phyloP scores from a whole-genome alignment of 2,113 vertebrate genomes.

The Paradoxurus hermaphroditus region DNA sequence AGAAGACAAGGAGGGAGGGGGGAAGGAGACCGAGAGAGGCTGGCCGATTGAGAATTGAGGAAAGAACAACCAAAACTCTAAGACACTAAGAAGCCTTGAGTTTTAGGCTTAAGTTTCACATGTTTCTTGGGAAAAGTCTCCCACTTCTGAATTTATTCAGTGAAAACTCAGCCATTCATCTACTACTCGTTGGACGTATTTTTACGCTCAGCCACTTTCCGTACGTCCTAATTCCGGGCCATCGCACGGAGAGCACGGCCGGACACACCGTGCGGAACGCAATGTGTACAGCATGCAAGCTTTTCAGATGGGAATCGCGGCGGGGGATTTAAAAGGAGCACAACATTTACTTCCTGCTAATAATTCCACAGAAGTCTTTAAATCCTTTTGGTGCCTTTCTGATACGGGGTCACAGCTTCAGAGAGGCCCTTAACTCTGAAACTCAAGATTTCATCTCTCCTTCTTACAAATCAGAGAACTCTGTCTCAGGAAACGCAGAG shows the following conservation, averaged over 20 bases:
- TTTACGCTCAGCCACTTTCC: not conserved
- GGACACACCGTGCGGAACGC: fast-evolving
- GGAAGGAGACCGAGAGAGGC: not conserved
- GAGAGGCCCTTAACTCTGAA: not conserved
- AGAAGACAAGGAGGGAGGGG: not conserved
- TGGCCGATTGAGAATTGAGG: not conserved
- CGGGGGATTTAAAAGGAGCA: not conserved
- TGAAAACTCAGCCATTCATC: not conserved
- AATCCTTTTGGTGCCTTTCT: not conserved
- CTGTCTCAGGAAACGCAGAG: not conserved
- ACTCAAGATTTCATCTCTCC: not conserved
- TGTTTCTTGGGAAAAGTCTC: not conserved
- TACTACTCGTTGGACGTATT: not conserved
- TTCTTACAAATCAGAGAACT: not conserved
- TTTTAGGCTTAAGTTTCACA: not conserved
- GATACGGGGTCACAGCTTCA: not conserved
- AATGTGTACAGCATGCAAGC: not conserved
- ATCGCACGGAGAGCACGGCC: not conserved
- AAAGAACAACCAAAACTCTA: not conserved
- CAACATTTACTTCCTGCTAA: not conserved
- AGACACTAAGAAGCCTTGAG: not conserved
- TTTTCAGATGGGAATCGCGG: not conserved
- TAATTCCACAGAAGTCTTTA: not conserved
- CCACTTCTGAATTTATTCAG: not conserved
- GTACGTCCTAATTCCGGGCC: not conserved